Base-by-base conservation (phyloP, 2,797 vertebrate species). In the Poeciliopsis turneri region DNA sequence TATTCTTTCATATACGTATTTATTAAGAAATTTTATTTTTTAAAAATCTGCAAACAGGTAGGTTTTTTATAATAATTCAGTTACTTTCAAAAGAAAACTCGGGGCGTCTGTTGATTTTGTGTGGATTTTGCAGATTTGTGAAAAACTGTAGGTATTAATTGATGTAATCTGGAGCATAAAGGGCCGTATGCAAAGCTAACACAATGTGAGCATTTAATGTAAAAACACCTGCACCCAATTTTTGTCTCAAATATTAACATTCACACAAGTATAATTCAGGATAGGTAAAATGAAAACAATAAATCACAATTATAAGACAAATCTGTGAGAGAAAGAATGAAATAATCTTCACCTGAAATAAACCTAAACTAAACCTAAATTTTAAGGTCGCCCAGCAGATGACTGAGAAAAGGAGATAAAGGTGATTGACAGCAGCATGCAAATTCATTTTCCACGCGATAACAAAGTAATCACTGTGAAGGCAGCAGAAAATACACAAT, bases 381-480 rank as follows among this genome's bases (percentile, higher is more conserved):
- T 55, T 12, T 55, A 55, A 55, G 25, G 10, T 49, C 18, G 6
- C 47, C 51, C 43, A 36, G 13, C 55, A 36, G 47, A 16, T 33
- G 55, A 64, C 53, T 51, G 23, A 71, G 30, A 47, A 75, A 25
- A 47, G 33, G 4, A 76, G 46, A 18, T 53, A 39, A 77, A 79
- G 13, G 69, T 73, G 46, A 77, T 53, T 68, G 46, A 78, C 66
- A 69, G 41, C 39, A n/a, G 41, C 23, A 43, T 69, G 23, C 25
- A 2, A 45, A 69, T 25, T 43, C 39, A 1, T 68, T 68, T 41
- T 23, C 33, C 64, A 68, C 20, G 0, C 9, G 4, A 68, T 68
- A 41, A 41, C 36, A 68, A 69, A 69, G 41, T n/a, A 45, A 43
- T 69, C 41, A 43, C 20, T 69, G 41, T n/a, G 39, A n/a, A 69